Base-by-base conservation (phyloP, 2,797 vertebrate species). In the Limosa lapponica region DNA sequence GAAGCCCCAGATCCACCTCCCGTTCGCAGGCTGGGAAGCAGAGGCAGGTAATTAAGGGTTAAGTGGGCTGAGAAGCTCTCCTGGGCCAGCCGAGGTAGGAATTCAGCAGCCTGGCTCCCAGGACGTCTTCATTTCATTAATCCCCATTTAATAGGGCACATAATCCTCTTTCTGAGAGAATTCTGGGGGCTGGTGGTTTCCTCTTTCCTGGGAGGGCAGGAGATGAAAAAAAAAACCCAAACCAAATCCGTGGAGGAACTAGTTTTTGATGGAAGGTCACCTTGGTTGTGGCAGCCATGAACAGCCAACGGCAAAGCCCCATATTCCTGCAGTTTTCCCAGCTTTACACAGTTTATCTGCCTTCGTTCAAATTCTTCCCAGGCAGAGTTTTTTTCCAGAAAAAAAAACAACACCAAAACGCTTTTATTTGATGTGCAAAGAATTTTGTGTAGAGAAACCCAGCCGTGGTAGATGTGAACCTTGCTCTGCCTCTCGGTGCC, bases 11-110 rank as follows among this genome's bases (percentile, higher is more conserved):
- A 48, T 28, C 61, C 58, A 14, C 3, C 19, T 48, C 32, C 52
- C 1, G 0, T 2, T n/a, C 22, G 1, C 13, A 23, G 37, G 37
- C 13, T 39, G 46, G 46, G 46, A 64, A 75, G 52, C 0, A 0
- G 28, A 36, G 80, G 75, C 43, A 48, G 80, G 32, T 3, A 17
- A 52, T 52, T 52, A 46, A 55, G 90, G 43, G 84, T 88, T 82
- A 88, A 87, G 13, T 1, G 39, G n/a, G 65, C 19, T 49, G 36
- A 55, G 73, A 14, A 61, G 67, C n/a, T 82, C 71, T 69, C 36
- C 91, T 30, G 75, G 65, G 70, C 49, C 49, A 39, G 43, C 59
- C 0, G 3, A 70, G 85, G 44, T 34, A 51, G 77, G 72, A 75
- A 81, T 52, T 6, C 37, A 44, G 48, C 80, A 41, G 43, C 79